phyloP scores from a whole-genome alignment of 2,888 invertebrate genomes.

The Drosophila borborema region DNA sequence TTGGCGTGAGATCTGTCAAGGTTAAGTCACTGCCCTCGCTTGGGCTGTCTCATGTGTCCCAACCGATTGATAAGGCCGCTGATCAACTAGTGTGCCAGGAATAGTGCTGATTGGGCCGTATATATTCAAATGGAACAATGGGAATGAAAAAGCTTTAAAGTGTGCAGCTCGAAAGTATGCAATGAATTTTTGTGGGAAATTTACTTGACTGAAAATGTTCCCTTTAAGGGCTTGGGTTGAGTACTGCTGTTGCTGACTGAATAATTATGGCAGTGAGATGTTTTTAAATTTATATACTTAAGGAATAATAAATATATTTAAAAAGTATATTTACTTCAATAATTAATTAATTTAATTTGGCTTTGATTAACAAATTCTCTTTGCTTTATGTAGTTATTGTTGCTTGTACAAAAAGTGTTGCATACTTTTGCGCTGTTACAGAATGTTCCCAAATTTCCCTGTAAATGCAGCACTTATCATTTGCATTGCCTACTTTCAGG shows the following conservation, averaged over 20 bases:
- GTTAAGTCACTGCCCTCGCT: slow-evolving; percentile 27
- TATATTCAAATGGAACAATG: not conserved
- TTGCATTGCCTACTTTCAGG: slow-evolving; percentile 19
- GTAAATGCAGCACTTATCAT: fast-evolving
- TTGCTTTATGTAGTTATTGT: not conserved
- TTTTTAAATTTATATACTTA: not conserved
- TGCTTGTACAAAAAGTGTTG: not conserved
- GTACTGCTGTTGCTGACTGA: not conserved
- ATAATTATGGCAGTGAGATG: not conserved
- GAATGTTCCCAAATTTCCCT: fast-evolving
- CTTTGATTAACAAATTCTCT: not conserved
- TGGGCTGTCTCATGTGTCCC: slow-evolving; percentile 19
- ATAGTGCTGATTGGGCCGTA: slow-evolving; percentile 9
- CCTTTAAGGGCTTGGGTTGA: not conserved
- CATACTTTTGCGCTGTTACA: slow-evolving; percentile 7
- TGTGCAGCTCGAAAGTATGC: slow-evolving; percentile 12
- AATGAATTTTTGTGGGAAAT: not conserved
- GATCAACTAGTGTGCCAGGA: slow-evolving; percentile 5
- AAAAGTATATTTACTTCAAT: not conserved
- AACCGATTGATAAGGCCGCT: slow-evolving; percentile 28
- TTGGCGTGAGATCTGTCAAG: slow-evolving; percentile 28
- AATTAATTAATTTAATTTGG: not conserved
- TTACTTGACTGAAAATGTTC: not conserved
- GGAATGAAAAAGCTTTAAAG: not conserved
- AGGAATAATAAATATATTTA: not conserved